Percentiles rank a stretch among this genome's conserved stretches.
These are phyloP conservation scores for Archivesica marissinica DNA, from an alignment of 1,140 invertebrate species.

Conservation along the genomic window DNA sequence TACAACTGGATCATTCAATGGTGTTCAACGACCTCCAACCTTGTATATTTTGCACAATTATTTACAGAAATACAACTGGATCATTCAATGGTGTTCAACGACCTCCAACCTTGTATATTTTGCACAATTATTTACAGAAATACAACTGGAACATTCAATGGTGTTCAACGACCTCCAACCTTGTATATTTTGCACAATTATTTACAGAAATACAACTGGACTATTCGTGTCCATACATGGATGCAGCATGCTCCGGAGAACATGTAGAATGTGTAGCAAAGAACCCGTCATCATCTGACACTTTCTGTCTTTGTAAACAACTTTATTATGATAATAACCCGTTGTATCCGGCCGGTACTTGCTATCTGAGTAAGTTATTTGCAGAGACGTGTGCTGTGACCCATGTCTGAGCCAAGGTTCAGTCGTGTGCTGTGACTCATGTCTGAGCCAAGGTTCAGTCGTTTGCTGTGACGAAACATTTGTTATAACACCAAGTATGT, in stretches of 20 bases:
- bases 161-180: too few species aligned
- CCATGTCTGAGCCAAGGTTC: too few species aligned
- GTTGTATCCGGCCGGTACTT: slow-evolving; percentile 23
- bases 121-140: too few species aligned
- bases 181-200: too few species aligned
- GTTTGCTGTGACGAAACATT: background rate
- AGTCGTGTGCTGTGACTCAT: background rate
- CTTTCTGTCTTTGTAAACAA: slow-evolving; percentile 24
- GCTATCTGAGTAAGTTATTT: slow-evolving; percentile 44
- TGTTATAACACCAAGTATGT: background rate
- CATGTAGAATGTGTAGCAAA: slow-evolving; percentile 21
- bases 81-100: too few species aligned
- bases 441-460: background rate
- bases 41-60: too few species aligned
- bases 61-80: too few species aligned
- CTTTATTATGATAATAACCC: slow-evolving; percentile 41
- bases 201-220: slow-evolving; percentile 33
- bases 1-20: too few species aligned
- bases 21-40: too few species aligned
- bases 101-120: too few species aligned
- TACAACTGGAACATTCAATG: background rate
- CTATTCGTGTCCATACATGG: slow-evolving; percentile 24
- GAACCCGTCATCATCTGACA: background rate
- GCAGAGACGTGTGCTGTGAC: background rate
- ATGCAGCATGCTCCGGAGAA: slow-evolving; percentile 4